Conservation (phyloP, 2,113 vertebrate species). For the Caranx ignobilis region DNA sequence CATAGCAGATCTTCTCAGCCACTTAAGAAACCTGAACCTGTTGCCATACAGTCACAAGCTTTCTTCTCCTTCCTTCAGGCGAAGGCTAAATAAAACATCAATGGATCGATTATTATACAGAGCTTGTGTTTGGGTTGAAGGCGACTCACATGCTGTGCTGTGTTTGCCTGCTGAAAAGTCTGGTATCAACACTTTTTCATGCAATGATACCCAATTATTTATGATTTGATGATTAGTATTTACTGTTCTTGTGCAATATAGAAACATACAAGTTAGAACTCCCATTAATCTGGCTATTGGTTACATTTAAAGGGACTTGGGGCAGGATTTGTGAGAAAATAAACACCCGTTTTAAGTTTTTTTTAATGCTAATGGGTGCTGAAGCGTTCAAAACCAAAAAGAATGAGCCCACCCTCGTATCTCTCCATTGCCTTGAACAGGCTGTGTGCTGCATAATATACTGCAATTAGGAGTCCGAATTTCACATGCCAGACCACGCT, state of each 20-base stretch:
- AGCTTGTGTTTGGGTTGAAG: conserved; percentile 3
- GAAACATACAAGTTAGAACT: neutral
- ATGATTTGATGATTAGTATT: neutral
- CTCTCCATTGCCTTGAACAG: too few species aligned
- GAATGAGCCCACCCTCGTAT: too few species aligned
- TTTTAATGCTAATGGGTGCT: too few species aligned
- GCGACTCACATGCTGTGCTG: conserved; percentile 28
- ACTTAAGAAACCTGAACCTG: conserved; percentile 13
- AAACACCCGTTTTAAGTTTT: too few species aligned
- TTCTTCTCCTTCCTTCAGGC: conserved; percentile 28
- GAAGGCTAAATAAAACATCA: conserved; percentile 44
- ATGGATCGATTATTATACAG: conserved; percentile 45
- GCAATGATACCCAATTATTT: neutral
- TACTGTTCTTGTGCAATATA: neutral
- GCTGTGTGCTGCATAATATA: too few species aligned
- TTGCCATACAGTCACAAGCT: conserved; percentile 53
- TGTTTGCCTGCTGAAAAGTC: neutral
- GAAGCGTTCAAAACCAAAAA: too few species aligned
- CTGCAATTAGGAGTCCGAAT: too few species aligned
- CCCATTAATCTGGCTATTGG: too few species aligned
- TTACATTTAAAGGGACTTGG: too few species aligned
- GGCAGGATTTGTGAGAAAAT: too few species aligned
- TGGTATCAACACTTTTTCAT: neutral
- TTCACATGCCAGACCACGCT: too few species aligned
- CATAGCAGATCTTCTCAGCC: conserved; percentile 14